These are phyloP conservation scores for Agrenia bidenticulata DNA, from an alignment of 2,888 invertebrate genomes.

Conservation along the genomic window DNA sequence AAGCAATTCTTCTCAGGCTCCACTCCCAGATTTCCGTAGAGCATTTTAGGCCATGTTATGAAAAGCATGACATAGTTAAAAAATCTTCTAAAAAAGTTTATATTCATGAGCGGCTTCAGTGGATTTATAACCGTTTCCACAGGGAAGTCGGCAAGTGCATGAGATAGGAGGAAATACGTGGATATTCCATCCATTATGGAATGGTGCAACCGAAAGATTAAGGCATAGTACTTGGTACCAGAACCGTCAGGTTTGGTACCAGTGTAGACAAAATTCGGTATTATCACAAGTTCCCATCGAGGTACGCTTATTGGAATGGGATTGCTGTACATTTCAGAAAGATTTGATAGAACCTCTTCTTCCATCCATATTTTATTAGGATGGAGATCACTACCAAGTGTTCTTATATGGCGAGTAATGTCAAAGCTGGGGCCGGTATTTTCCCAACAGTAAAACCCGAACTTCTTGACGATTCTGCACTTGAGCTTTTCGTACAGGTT, in stretches of 20 bases:
- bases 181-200: constrained; percentile 24
- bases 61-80: not conserved
- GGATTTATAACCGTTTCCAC: not conserved
- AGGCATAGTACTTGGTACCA: constrained; percentile 1
- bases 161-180: not conserved
- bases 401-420: constrained; percentile 16
- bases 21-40: not conserved
- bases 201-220: constrained; percentile 14
- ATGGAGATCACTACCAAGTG: not conserved
- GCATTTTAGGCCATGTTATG: not conserved
- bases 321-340: constrained; percentile 2
- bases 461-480: not conserved
- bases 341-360: constrained; percentile 10
- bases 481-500: constrained; percentile 15
- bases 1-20: not conserved
- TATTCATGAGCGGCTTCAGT: not conserved
- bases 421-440: constrained; percentile 12
- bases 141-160: not conserved
- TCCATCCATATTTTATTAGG: constrained; percentile 11
- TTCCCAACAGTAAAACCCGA: constrained; percentile 28
- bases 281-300: constrained; percentile 25
- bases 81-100: not conserved
- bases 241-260: not conserved
- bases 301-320: not conserved
- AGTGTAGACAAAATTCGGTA: constrained; percentile 6